A percentile compares a stretch with the other conserved stretches of the same genome.
Evolutionary conservation across 2,113 vertebrate species (phyloP).

Genomic region (Condylura cristata): DNA sequence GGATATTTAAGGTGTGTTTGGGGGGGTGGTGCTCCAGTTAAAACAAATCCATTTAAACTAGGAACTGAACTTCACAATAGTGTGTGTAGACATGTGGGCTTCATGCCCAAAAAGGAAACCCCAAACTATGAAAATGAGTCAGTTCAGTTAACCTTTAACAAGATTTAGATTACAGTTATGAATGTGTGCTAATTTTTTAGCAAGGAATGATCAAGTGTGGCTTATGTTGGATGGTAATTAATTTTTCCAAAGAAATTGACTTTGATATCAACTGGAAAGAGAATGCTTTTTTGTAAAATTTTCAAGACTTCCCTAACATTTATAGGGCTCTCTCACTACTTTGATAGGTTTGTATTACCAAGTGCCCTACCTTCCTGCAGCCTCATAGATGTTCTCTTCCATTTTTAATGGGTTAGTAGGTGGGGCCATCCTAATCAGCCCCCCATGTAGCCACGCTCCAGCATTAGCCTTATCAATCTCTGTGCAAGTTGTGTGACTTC

Average conservation of each 20-base stretch:
- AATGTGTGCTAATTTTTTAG: background rate
- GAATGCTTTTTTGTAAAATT: background rate
- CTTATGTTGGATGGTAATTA: background rate
- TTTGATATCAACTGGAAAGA: background rate
- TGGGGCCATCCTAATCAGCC: background rate
- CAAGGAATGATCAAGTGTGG: background rate
- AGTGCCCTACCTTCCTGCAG: background rate
- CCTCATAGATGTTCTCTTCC: background rate
- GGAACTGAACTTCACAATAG: background rate
- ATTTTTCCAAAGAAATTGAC: background rate
- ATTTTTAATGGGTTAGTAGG: background rate
- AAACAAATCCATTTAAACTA: constrained; percentile 25
- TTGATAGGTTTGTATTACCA: background rate
- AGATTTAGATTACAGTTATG: constrained; percentile 12
- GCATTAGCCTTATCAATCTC: background rate
- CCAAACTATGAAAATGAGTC: background rate
- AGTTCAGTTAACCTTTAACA: background rate
- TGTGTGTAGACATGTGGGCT: background rate
- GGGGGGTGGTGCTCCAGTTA: background rate
- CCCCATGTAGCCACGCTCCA: background rate
- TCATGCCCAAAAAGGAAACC: background rate
- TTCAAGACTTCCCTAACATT: background rate
- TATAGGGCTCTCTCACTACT: background rate
- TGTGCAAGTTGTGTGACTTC: background rate
- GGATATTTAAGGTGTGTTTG: background rate